Evolutionary conservation across 2,113 vertebrate species (phyloP).

Genomic region (Climacteris rufus): DNA sequence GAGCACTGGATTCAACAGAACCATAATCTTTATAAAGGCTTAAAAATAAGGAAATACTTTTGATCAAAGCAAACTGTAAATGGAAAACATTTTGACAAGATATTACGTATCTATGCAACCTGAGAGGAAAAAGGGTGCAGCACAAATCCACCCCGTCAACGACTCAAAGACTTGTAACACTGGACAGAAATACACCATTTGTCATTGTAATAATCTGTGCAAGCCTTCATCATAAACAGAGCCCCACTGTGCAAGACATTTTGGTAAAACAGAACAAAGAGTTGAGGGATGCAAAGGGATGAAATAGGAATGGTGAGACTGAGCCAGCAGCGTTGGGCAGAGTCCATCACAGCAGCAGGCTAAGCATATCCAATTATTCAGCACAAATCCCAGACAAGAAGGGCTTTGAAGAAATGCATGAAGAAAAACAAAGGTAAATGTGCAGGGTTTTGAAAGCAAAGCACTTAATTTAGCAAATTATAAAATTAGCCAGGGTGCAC

Average conservation of each 20-base stretch:
- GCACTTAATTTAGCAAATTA: neutral
- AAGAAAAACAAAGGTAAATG: neutral
- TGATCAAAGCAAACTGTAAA: neutral
- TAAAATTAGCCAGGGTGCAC: neutral
- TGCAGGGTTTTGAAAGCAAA: neutral
- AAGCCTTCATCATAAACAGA: neutral
- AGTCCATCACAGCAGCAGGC: constrained; percentile 14
- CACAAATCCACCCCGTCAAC: neutral
- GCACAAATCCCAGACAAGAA: neutral
- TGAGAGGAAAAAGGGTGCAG: neutral
- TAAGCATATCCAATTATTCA: neutral
- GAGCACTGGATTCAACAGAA: neutral
- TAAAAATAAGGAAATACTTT: neutral
- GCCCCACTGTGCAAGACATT: neutral
- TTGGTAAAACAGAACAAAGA: neutral
- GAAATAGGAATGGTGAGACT: neutral
- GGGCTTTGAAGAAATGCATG: neutral
- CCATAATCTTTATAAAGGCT: neutral
- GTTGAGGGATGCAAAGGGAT: neutral
- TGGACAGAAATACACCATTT: neutral
- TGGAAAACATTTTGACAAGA: neutral
- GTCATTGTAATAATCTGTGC: neutral
- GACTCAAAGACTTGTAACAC: neutral
- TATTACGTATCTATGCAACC: neutral
- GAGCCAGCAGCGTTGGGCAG: neutral